Evolutionary conservation across 2,797 vertebrate species (phyloP), one percentile per base, ranked within the genome.

Genomic region (Lithobates pipiens): DNA sequence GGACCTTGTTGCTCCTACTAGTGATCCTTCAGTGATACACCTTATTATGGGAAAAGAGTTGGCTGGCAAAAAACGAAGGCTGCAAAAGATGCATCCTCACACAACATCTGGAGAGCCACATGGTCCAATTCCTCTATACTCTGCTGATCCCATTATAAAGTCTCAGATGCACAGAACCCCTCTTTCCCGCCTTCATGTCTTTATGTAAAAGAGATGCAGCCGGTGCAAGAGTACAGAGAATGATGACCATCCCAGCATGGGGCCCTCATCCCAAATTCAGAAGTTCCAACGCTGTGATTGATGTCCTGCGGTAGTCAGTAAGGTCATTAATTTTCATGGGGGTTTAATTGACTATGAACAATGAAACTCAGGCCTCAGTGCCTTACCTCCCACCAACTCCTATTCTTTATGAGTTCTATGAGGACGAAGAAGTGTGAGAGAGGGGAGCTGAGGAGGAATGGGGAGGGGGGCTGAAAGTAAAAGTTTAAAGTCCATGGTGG

Each of bases 281-380:
- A 85, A 54, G 73, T 73, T 10, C 32, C 67, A 81, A 15, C 65
- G 5, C 65, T 6, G 75, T 86, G 85, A 86, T 86, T 86, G 85
- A 83, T 86, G 85, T 86, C 36, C 13, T 69, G 67, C 23, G 11
- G 50, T 16, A 21, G 76, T 84, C 76, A n/a, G 63, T 68, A 69
- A 73, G 72, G 61, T 57, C 85, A 86, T 86, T 86, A 34, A 77
- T 86, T 86, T 78, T 86, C 85, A 86, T 78, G 76, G 76, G 83
- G 70, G 76, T 77, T 86, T 86, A 86, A 86, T 86, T 86, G 85
- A 83, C 75, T 86, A 74, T 68, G 75, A 68, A 86, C 85, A 86
- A 86, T 86, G 39, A 74, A 42, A 61, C 9, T 2, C 1, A 13
- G 27, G 76, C 46, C 75, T 16, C 39, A 6, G 15, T 29, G 23